Base-by-base conservation (phyloP, 2,888 invertebrate genomes). In the Agrotis ipsilon region DNA sequence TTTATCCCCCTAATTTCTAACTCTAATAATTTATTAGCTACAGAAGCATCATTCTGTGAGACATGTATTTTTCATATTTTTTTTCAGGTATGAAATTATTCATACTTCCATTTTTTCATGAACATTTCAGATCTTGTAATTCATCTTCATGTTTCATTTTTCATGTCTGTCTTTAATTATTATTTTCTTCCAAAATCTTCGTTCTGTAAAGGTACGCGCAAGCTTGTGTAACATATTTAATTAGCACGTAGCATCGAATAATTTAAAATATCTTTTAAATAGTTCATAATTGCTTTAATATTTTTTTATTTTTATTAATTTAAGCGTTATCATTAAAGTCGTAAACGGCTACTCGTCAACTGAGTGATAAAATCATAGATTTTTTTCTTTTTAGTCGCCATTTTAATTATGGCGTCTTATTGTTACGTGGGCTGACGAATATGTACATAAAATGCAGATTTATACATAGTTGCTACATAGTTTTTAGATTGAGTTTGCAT, bases 331-430 rank as follows among this genome's bases (percentile, higher is more conserved):
- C 70, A 73, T 76, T 85, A 81, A 85, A 86, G 89, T 86, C 87
- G 84, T 88, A 84, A 75, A 77, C 64, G 86, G 83, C 85, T 91
- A 91, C 95, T 95, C 94, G 94, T 94, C 94, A 94, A 94, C 86
- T 75, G 90, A 94, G 94, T 94, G 94, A 94, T 94, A 94, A 90
- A 91, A 90, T 86, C 86, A 85, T 90, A 90, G 86, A 82, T 7
- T 51, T 61, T n/a, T 86, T 86, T 81, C 71, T 77, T 68, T 32
- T 78, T 72, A 75, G 49, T 24, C 62, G 85, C 62, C 65, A 63
- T 75, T 67, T 70, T 55, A 19, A 72, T 60, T 70, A 77, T 83
- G 78, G 80, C 83, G 82, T 78, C 77, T 79, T 80, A 65, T 75
- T 70, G 51, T 78, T 75, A 70, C 71, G 58, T 83, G 51, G 74